Percentiles rank a stretch among this genome's conserved stretches.
Conservation (phyloP, 2,888 invertebrate genomes). For the Seira musarum region DNA sequence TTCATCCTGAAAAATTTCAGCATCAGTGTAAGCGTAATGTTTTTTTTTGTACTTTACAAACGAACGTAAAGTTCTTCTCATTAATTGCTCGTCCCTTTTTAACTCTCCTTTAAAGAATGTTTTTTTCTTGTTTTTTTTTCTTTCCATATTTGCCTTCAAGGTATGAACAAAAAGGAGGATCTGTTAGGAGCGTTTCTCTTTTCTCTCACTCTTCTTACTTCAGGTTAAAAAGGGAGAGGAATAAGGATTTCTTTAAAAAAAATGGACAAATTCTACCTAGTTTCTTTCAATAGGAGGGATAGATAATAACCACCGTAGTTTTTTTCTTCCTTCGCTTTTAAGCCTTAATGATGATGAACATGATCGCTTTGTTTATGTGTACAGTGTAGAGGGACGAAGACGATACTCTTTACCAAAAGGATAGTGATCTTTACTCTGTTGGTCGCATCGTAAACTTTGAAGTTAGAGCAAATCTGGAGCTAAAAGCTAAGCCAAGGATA, state of each 20-base stretch:
- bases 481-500: too few relatives aligned
- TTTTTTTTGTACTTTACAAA: neutral
- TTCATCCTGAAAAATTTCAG: too few relatives aligned
- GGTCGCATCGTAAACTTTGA: too few relatives aligned
- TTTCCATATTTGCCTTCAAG: constrained; percentile 25
- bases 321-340: neutral
- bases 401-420: neutral
- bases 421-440: too few relatives aligned
- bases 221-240: neutral
- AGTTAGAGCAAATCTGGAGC: neutral
- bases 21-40: too few relatives aligned
- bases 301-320: too few relatives aligned
- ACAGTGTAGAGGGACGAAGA: neutral
- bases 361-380: neutral
- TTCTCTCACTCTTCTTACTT: too few relatives aligned
- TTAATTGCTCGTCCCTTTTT: neutral
- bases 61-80: neutral
- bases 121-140: neutral
- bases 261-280: neutral
- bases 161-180: constrained; percentile 13
- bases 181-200: neutral
- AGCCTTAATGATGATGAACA: neutral
- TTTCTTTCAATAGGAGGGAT: too few relatives aligned
- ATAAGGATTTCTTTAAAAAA: neutral
- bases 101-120: neutral